Base-by-base conservation (phyloP, 2,888 invertebrate genomes). In the Leptarthrus brevirostris region DNA sequence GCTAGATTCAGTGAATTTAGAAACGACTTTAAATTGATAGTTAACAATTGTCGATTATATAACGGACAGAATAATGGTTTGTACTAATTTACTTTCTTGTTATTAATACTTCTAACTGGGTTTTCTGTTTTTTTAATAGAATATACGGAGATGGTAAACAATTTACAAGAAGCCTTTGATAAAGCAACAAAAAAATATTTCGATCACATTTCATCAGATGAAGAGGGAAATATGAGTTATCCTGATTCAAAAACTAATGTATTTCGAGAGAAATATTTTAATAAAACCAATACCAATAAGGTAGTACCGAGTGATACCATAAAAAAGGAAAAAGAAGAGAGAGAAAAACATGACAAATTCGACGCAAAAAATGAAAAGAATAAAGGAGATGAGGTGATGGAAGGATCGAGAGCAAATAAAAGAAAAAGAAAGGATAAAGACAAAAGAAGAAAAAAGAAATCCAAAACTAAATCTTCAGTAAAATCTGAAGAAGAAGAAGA, bases 11-110 rank as follows among this genome's bases (percentile, higher is more conserved):
- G 89, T 69, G 92, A 93, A 86, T 95, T 96, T 82, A 92, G 92
- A 81, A 90, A 90, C 6, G 97, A 97, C 85, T 96, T 97, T 84
- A 92, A 93, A 81, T 88, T 95, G 73, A 96, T 97, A 81, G 94
- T 97, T 6, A 94, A 95, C 80, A 97, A 97, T 83, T 97, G 97
- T 83, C 89, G 93, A 69, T 87, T 94, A 70, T 97, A 96, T 83
- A 97, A 97, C 87, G 97, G 97, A 72, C 92, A 93, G 79, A 93
- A 95, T 81, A 96, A 95, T 87, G 96, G 96, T 96, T 83, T 86
- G 86, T 79, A 76, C 47, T 26, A 30, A 30, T 30, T 30, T n/a
- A n/a, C n/a, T 30, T 30, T 30, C 30, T 30, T 30, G 26, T 3
- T 3, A 12, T 40, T 40, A 40, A 34, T 14, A 16, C 1, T 26